Evolutionary conservation across 2,888 invertebrate species (phyloP), one percentile per base, ranked within the genome.

Genomic region (Ptychoptera albimana): DNA sequence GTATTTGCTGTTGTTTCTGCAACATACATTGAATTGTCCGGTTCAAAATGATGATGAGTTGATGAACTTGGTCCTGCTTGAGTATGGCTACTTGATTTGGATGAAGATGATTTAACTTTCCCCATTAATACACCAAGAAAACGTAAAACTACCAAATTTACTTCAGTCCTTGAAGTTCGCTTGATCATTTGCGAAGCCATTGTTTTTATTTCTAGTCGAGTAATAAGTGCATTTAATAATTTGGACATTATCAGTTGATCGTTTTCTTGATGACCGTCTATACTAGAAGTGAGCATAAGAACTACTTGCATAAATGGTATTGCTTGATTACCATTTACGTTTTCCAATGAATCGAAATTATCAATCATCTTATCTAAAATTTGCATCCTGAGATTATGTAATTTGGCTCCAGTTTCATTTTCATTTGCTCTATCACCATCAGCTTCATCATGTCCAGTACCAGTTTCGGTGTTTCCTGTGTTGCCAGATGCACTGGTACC

Each of bases 221-320:
- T 70, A 1, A 89, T 76, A 2, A 91, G 67, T 1, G 82, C 74
- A 12, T 74, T 71, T 1, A 93, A 70, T 5, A 93, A 67, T 1
- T 77, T 74, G 52, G 86, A 84, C 13, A 93, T 68, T 30, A 85
- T 82, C 0, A 74, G 71, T 53, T 79, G 76, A 60, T 93, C 88
- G 37, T 75, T 72, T 57, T 86, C 89, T 31, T 83, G 82, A 54
- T 80, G 81, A 0, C 84, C 82, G 62, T 92, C 91, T 23, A 93
- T 71, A 62, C 93, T 92, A 8, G 83, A 79, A 1, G 88, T 87
- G 43, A 93, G 67, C 82, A 92, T 89, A 9, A 92, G 71, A 4
- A 93, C 73, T 50, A 85, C 87, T 75, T 94, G 93, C 61, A 94
- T 79, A 57, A 88, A 87, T 0, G 94, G 93, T 58, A 94, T 87